These are phyloP conservation scores for Enteromius anoplus DNA, from an alignment of 2,797 vertebrate species.

Conservation along the genomic window DNA sequence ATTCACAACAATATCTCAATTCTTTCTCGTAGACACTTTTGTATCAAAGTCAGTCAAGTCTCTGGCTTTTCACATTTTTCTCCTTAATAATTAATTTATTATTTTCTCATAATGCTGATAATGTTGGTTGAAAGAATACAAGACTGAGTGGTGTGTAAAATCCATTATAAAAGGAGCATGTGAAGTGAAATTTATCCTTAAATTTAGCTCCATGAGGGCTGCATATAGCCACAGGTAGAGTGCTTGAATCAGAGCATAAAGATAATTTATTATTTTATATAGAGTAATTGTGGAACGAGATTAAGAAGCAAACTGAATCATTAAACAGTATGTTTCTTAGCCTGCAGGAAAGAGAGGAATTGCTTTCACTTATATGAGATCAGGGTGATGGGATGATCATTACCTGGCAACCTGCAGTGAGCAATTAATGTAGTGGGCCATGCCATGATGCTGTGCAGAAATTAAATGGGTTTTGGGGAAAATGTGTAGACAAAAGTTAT, in stretches of 20 bases:
- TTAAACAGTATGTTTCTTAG: constrained; percentile 36
- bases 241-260: not conserved
- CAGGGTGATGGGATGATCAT: constrained; percentile 22
- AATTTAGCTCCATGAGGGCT: not conserved
- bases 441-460: not conserved
- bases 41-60: not conserved
- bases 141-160: not conserved
- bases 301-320: not conserved
- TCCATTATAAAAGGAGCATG: not conserved
- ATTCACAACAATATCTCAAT: not conserved
- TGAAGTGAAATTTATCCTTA: not conserved
- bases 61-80: not conserved
- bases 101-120: not conserved
- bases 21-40: not conserved
- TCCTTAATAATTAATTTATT: not conserved
- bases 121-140: not conserved
- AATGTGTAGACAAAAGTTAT: not conserved
- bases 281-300: constrained; percentile 26
- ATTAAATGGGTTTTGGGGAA: constrained; percentile 14
- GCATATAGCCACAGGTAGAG: not conserved
- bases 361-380: constrained; percentile 9
- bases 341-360: constrained; percentile 51
- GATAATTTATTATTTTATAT: not conserved
- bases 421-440: constrained; percentile 12
- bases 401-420: constrained; percentile 34